Conservation (phyloP, 2,888 invertebrate genomes). For the Rutpela maculata region DNA sequence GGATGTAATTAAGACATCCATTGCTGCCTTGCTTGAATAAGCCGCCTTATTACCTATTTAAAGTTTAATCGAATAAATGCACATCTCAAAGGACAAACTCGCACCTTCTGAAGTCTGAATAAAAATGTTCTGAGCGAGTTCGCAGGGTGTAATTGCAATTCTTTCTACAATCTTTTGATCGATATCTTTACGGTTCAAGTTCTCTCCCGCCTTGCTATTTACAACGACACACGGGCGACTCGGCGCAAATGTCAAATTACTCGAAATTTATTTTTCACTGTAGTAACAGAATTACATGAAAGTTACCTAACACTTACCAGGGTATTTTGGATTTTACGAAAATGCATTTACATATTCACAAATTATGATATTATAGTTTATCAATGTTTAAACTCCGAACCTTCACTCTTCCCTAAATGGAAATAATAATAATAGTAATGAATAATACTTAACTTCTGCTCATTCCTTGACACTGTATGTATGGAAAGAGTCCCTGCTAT, state of each 20-base stretch:
- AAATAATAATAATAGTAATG: no score
- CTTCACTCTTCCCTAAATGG: no score
- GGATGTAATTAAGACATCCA: constrained; percentile 36
- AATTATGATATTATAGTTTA: no score
- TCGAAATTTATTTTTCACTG: not conserved
- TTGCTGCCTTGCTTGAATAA: constrained; percentile 11
- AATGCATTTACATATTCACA: no score
- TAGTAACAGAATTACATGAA: not conserved
- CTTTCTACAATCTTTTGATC: constrained; percentile 38
- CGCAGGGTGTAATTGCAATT: constrained; percentile 38
- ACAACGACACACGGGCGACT: not conserved
- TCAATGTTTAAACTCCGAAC: no score
- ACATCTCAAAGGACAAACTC: constrained; percentile 35
- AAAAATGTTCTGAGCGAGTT: constrained; percentile 34
- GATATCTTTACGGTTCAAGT: constrained; percentile 30
- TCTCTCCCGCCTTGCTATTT: constrained; percentile 11
- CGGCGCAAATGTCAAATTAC: not conserved
- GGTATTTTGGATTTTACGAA: not conserved
- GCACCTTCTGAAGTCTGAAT: constrained; percentile 41
- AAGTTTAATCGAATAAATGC: constrained; percentile 41
- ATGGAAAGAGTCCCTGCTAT: no score
- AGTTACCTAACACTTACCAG: not conserved
- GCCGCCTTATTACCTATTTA: constrained; percentile 32
- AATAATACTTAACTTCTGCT: no score
- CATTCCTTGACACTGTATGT: no score